Percentiles rank a stretch among this genome's conserved stretches.
These are phyloP conservation scores for Anoplius nigerrimus DNA, from an alignment of 2,888 invertebrate genomes.

Conservation along the genomic window DNA sequence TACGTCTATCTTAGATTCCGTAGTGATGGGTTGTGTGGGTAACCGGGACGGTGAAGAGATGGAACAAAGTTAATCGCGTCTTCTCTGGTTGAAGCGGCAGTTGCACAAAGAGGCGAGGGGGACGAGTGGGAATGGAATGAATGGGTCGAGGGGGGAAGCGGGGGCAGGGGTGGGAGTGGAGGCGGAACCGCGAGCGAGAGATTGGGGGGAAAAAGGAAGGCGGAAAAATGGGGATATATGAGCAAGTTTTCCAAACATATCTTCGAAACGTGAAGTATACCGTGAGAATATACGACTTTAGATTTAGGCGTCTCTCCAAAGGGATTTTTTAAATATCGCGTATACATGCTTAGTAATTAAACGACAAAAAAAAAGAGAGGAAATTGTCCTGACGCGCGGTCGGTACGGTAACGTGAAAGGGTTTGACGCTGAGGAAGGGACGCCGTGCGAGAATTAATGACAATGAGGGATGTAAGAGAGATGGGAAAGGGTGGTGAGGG, in stretches of 20 bases:
- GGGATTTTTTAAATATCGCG: constrained; percentile 50
- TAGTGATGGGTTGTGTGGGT: constrained; percentile 53
- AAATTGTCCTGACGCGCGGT: constrained; percentile 36
- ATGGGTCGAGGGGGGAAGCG: background rate
- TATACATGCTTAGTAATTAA: constrained; percentile 51
- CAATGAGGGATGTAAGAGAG: too few species aligned
- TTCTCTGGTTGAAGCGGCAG: background rate
- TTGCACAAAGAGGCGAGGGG: background rate
- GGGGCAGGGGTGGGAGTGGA: too few species aligned
- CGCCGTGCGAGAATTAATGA: constrained; percentile 5
- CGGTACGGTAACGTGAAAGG: constrained; percentile 53
- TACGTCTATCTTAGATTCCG: constrained; percentile 69
- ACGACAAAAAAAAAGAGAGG: too few species aligned
- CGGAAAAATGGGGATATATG: constrained; percentile 28
- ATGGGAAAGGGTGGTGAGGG: too few species aligned
- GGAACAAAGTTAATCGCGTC: constrained; percentile 6
- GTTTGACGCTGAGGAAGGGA: constrained; percentile 35
- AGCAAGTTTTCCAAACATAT: constrained; percentile 68
- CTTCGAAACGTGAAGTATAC: constrained; percentile 73
- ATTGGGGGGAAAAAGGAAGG: constrained; percentile 20
- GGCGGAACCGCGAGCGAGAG: too few species aligned
- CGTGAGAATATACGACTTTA: constrained; percentile 72
- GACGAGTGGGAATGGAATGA: constrained; percentile 6
- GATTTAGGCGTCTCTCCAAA: constrained; percentile 57
- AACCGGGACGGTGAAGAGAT: constrained; percentile 28